phyloP scores from a whole-genome alignment of 2,888 invertebrate genomes.

The Oxyteleia sp. region DNA sequence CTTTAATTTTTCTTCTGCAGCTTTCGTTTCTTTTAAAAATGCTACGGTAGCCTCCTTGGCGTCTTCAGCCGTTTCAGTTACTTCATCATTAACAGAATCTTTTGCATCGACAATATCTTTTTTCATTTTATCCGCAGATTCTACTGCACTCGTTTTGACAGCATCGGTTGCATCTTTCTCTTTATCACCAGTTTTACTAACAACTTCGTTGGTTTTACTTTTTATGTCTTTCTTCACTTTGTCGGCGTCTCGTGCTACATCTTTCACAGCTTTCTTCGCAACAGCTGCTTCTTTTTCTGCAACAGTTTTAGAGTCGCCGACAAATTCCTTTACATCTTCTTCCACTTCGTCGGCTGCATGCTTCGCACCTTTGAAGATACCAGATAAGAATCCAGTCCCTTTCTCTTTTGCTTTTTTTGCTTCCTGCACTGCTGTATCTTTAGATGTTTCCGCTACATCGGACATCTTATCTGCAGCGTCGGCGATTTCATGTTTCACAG shows the following conservation, averaged over 20 bases:
- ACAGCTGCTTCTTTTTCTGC: constrained; percentile 71
- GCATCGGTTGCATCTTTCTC: no score
- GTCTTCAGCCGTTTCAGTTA: no score
- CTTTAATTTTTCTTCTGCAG: no score
- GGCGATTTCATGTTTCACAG: neutral
- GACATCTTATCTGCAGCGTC: neutral
- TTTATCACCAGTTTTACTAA: no score
- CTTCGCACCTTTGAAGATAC: constrained; percentile 74
- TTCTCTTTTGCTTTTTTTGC: constrained; percentile 73
- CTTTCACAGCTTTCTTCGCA: constrained; percentile 60
- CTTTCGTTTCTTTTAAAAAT: no score
- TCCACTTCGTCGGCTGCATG: constrained; percentile 64
- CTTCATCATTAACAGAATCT: no score
- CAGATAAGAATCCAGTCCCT: constrained; percentile 77
- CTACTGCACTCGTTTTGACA: no score
- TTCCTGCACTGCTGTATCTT: constrained; percentile 47
- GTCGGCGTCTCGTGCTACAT: constrained; percentile 33
- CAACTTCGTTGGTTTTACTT: no score
- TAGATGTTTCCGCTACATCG: neutral
- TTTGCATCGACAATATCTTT: no score
- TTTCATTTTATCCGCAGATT: no score
- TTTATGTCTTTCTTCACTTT: constrained; percentile 43
- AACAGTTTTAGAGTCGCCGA: no score
- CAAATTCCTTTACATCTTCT: constrained; percentile 82
- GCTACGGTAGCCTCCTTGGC: no score